Base-by-base conservation (phyloP, 2,888 invertebrate genomes). In the Andricus curvator region DNA sequence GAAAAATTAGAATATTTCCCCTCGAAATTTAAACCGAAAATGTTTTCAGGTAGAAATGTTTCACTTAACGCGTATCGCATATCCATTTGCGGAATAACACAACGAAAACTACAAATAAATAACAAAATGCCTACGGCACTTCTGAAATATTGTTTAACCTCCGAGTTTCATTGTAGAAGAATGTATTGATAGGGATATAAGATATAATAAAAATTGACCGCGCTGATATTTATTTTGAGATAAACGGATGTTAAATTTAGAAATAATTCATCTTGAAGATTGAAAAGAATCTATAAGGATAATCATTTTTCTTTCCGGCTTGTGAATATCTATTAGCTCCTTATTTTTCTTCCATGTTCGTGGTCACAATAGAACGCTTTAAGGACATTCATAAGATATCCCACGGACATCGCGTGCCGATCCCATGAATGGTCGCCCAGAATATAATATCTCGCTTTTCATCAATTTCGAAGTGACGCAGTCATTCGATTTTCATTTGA, bases 401-500 rank as follows among this genome's bases (percentile, higher is more conserved):
- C 25, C 44, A 15, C 44, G 13, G 44, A 44, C 15, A 68, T 68
- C 67, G 44, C 22, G 22, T 68, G 67, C 67, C 67, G 41, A 44
- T 15, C 68, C 44, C 17, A 41, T 68, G 44, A 68, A 68, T 22
- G 44, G 37, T 67, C n/a, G 11, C 41, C 13, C 44, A 17, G 44
- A 68, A 68, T 48, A 68, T 68, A 68, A 68, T 70, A 51, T 70
- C 51, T 48, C 25, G 51, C 48, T 70, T 48, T 70, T 51, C 29
- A 70, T 70, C 70, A 70, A 70, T 70, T 70, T 17, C 20, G 33
- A 44, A 70, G 51, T 51, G 48, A 70, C 48, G 70, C 25, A 70
- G 70, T 70, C 70, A 70, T 70, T 70, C 48, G 51, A 70, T 70
- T 70, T 70, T 51, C 29, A 70, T 70, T 11, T 17, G 22, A 70